A percentile compares a stretch with the other conserved stretches of the same genome.
Conservation (phyloP, 2,888 invertebrate species). For the Trisateles emortualis region DNA sequence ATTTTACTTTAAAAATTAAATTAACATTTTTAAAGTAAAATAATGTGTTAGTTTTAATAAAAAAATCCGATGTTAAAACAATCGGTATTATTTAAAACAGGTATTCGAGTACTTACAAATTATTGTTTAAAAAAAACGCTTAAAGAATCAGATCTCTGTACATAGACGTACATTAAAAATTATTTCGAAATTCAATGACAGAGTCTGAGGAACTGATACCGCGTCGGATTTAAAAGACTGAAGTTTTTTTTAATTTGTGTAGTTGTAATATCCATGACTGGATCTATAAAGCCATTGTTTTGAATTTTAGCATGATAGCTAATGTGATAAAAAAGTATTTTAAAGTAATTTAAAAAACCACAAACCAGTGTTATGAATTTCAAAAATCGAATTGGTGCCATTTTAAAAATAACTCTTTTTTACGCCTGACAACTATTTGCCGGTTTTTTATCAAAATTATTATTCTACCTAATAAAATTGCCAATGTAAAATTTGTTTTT, state of each 20-base stretch:
- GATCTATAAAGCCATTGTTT: slow-evolving; percentile 70
- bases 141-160: slow-evolving; percentile 47
- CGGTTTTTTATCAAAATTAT: slow-evolving; percentile 60
- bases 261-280: slow-evolving; percentile 74
- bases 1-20: slow-evolving; percentile 64
- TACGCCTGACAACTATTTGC: slow-evolving; percentile 70
- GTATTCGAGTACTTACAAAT: slow-evolving; percentile 51
- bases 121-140: slow-evolving; percentile 45
- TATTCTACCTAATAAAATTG: slow-evolving; percentile 58
- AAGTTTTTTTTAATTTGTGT: slow-evolving; percentile 71
- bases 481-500: slow-evolving; percentile 64
- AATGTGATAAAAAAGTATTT: slow-evolving; percentile 82
- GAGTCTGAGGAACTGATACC: slow-evolving; percentile 60
- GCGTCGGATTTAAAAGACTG: slow-evolving; percentile 82
- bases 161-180: slow-evolving; percentile 39
- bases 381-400: slow-evolving; percentile 69
- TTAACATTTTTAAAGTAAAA: slow-evolving; percentile 61
- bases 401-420: slow-evolving; percentile 57
- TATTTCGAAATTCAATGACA: slow-evolving; percentile 43
- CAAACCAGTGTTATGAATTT: slow-evolving; percentile 62
- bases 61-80: slow-evolving; percentile 69
- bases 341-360: slow-evolving; percentile 63
- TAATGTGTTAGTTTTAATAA: slow-evolving; percentile 62
- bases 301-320: slow-evolving; percentile 70
- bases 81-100: slow-evolving; percentile 64